Percentiles rank a stretch among this genome's conserved stretches.
Evolutionary conservation across 2,113 vertebrate species (phyloP).

Genomic region (Anarhynchus alexandrinus): DNA sequence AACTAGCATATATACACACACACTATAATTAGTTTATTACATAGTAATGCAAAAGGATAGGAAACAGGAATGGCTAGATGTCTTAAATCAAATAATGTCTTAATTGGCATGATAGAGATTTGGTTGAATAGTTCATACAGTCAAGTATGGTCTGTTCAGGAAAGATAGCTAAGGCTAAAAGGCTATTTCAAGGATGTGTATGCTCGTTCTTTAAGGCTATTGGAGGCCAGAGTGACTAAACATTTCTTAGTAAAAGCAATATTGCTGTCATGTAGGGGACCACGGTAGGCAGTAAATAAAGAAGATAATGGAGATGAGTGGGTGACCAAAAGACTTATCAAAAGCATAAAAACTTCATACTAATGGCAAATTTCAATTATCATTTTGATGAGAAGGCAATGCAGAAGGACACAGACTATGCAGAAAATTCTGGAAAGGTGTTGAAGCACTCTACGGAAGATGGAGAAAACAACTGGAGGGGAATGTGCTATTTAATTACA

Average conservation of each 20-base stretch:
- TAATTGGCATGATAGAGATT: background rate
- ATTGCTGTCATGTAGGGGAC: background rate
- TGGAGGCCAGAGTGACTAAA: background rate
- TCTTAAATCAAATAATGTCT: background rate
- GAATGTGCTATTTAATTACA: background rate
- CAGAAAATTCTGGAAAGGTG: background rate
- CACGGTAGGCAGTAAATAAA: background rate
- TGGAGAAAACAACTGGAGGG: background rate
- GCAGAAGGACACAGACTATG: background rate
- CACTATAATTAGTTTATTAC: background rate
- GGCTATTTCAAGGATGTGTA: background rate
- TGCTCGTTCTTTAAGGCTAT: background rate
- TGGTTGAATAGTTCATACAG: background rate
- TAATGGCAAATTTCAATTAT: background rate
- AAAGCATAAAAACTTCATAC: background rate
- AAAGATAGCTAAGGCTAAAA: background rate
- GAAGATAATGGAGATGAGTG: background rate
- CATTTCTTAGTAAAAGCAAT: background rate
- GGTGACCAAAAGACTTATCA: background rate
- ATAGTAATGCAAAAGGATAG: background rate
- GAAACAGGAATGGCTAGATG: background rate
- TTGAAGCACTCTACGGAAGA: background rate
- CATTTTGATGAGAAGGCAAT: background rate
- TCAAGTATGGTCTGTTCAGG: background rate
- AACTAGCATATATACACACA: background rate